Percentiles rank a stretch among this genome's conserved stretches.
These are phyloP conservation scores for Salpingus planirostris DNA, from an alignment of 2,888 invertebrate genomes.

Conservation along the genomic window DNA sequence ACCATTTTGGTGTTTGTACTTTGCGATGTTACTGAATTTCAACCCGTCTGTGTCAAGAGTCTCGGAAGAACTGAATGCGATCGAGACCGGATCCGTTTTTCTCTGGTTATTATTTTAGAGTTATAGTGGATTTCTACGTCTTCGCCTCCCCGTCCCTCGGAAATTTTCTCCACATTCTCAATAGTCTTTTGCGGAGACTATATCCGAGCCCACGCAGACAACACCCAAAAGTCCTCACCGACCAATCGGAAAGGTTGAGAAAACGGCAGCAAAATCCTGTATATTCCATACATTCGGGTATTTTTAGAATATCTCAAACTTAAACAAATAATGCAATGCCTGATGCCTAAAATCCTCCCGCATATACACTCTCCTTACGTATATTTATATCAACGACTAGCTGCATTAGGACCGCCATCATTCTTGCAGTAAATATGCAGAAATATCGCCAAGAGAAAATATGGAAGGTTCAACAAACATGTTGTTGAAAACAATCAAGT, in stretches of 20 bases:
- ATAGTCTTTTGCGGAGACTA: constrained; percentile 27
- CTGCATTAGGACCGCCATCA: too few relatives aligned
- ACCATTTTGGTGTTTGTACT: too few relatives aligned
- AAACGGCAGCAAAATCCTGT: constrained; percentile 28
- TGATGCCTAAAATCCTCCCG: too few relatives aligned
- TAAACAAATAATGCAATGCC: too few relatives aligned
- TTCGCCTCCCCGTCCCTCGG: constrained; percentile 19
- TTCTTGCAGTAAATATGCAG: too few relatives aligned
- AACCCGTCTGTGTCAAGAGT: constrained; percentile 8
- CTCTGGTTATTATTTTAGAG: constrained; percentile 22
- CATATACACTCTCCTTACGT: too few relatives aligned
- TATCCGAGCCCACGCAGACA: constrained; percentile 25
- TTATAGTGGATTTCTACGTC: constrained; percentile 38
- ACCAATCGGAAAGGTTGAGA: constrained; percentile 16
- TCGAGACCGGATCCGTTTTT: constrained; percentile 4
- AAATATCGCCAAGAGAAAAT: too few relatives aligned
- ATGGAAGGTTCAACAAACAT: too few relatives aligned
- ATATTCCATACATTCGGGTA: too few relatives aligned
- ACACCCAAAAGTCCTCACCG: constrained; percentile 6
- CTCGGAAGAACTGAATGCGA: constrained; percentile 17
- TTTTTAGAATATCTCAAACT: constrained; percentile 33
- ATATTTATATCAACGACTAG: too few relatives aligned
- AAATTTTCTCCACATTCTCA: too few relatives aligned
- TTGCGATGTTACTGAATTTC: constrained; percentile 2
- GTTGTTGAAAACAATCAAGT: too few relatives aligned